phyloP scores from a whole-genome alignment of 1,140 invertebrate genomes.

The Calosoma granatense region DNA sequence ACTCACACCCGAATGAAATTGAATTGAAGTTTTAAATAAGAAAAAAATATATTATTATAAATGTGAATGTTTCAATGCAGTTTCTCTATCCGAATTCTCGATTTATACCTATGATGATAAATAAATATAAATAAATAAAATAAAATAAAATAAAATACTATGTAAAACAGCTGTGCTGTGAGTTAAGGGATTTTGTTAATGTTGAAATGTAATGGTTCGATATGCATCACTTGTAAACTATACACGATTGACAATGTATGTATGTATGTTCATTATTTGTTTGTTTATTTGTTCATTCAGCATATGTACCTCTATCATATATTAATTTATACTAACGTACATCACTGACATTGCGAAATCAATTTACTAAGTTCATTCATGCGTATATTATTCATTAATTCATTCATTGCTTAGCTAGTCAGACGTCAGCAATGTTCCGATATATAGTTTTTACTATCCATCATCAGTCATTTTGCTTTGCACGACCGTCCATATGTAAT shows the following conservation, averaged over 20 bases:
- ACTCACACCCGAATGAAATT: too few species aligned
- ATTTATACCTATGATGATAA: not conserved
- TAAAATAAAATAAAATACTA: not conserved
- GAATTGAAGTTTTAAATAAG: not conserved
- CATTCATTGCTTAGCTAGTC: too few species aligned
- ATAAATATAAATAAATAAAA: not conserved
- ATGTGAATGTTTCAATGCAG: conserved; percentile 8
- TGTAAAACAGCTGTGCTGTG: conserved; percentile 5
- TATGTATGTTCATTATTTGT: too few species aligned
- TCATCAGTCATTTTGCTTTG: not conserved
- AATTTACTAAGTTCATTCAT: too few species aligned
- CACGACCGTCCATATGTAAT: not conserved
- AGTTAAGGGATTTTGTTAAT: not conserved
- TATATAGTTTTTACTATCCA: too few species aligned
- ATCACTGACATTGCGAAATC: too few species aligned
- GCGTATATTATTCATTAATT: too few species aligned
- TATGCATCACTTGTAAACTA: conserved; percentile 3
- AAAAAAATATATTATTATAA: conserved; percentile 5
- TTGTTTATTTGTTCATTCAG: too few species aligned
- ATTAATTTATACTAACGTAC: too few species aligned
- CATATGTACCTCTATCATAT: too few species aligned
- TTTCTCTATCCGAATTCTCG: conserved; percentile 7
- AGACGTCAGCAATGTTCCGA: too few species aligned
- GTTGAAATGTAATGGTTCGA: not conserved
- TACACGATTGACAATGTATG: too few species aligned